phyloP scores from a whole-genome alignment of 2,113 vertebrate species.

The Siniperca chuatsi region DNA sequence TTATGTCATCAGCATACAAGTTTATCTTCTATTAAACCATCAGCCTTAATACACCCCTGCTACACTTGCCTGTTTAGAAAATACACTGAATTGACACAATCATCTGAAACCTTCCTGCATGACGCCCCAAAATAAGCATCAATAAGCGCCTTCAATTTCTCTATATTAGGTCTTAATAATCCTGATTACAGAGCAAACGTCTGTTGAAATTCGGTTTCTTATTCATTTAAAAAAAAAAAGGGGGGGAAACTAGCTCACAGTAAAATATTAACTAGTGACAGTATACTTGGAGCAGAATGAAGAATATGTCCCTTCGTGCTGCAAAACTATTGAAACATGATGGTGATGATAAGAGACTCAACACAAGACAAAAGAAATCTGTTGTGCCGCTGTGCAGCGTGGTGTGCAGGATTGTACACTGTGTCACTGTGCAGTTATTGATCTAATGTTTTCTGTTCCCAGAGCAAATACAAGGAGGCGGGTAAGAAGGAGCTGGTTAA shows the following conservation, averaged over 20 bases:
- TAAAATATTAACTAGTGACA: background rate
- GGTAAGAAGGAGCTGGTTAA: conserved; percentile 88
- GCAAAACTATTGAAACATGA: background rate
- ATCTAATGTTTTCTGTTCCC: background rate
- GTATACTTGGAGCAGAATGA: background rate
- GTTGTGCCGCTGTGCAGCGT: background rate
- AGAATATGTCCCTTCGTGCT: background rate
- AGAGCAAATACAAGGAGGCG: conserved; percentile 93
- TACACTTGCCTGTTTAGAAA: no score
- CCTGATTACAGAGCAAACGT: background rate
- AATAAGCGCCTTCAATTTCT: background rate
- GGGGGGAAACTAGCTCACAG: background rate
- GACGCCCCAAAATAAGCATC: no score
- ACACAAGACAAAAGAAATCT: background rate
- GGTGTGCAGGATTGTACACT: background rate
- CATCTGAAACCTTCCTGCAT: background rate
- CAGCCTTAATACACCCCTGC: background rate
- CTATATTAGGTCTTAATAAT: background rate
- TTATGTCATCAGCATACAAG: background rate
- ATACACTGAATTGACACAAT: background rate
- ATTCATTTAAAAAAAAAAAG: background rate
- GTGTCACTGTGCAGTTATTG: background rate
- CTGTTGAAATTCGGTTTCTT: background rate
- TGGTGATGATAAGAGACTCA: background rate
- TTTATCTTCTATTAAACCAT: background rate